Evolutionary conservation across 2,113 vertebrate species (phyloP), one percentile per base, ranked within the genome.

Genomic region (Vulpes lagopus): DNA sequence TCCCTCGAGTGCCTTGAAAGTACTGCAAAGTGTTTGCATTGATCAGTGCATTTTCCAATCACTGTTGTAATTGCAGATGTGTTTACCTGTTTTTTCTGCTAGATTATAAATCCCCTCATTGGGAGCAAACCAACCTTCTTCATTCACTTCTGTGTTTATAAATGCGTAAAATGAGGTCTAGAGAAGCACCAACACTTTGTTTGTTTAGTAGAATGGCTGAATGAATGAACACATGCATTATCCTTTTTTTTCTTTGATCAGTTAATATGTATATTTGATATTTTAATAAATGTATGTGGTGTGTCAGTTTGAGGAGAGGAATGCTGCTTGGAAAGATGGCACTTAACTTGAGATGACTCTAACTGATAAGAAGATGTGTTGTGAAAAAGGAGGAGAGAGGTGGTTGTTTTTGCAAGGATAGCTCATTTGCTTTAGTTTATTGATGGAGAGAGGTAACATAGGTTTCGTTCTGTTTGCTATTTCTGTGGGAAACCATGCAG

Each of bases 401-500:
- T 30, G 43, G 20, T 38, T 78, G 19, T 38, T 92, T 91, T 93
- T 89, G n/a, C 4, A 62, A 69, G 35, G 12, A 65, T 49, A 17
- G 38, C n/a, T 96, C 38, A 6, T 96, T 96, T 85, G 64, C 11
- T 74, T 80, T 32, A 73, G 20, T 30, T 79, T 79, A 67, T 76
- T 19, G 49, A 69, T 91, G 10, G 17, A 60, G 55, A 84, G n/a
- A 57, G 81, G 6, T 23, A 82, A 83, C 43, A 35, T 25, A 62
- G 62, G 25, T 60, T 89, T 95, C 53, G 84, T 90, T 79, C 30
- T 57, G 2, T 62, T 95, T 97, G 27, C 51, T 87, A 22, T 20
- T 53, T 86, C 91, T 38, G 15, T 96, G 73, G 2, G 69, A 96
- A 60, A 94, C 16, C 60, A 83, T 49, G 35, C 20, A 94, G 4